Evolutionary conservation across 2,888 invertebrate genomes (phyloP), one percentile per base, ranked within the genome.

Genomic region (Brachyptera risi): DNA sequence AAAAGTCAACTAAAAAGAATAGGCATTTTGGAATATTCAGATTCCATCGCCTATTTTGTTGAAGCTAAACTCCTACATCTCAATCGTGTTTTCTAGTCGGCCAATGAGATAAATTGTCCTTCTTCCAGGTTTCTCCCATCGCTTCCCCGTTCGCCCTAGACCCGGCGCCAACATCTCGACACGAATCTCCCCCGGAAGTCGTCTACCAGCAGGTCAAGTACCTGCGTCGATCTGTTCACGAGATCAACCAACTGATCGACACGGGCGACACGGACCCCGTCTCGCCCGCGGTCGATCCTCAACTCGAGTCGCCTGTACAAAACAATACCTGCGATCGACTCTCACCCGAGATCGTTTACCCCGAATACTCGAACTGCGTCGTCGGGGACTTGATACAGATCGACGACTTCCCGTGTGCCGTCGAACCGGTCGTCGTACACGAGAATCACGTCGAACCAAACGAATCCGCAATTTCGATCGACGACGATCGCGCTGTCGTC

Each of bases 171-270:
- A 5, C 31, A n/a, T n/a, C 7, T 31, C 31, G 31, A 7, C 31
- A 7, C 31, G 31, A 31, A 11, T 7, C 31, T 31, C 31, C 31
- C 13, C 54, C 54, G 17, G 54, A 77, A 1, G 80, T 81, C 58
- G 83, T 89, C 0, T 90, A 90, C 69, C 87, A 87, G 67, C 83
- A 89, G 78, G 88, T 90, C 0, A 88, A 88, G 68, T 85, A 87
- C 71, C 87, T 88, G 67, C 79, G 84, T 40, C 80, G 85, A 67
- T 87, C 87, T 21, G 84, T 89, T 40, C 84, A 87, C 47, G 88
- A 89, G 74, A 87, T 89, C 0, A 90, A 90, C 70, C 84, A 80
- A 21, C 67, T 83, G 59, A 67, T 83, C 4, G 73, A 73, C 31
- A 31, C 31, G 31, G n/a, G n/a, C n/a, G n/a, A n/a, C 17, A 21